Conservation (phyloP, 1,140 invertebrate species). For the Teleopsis dalmanni region DNA sequence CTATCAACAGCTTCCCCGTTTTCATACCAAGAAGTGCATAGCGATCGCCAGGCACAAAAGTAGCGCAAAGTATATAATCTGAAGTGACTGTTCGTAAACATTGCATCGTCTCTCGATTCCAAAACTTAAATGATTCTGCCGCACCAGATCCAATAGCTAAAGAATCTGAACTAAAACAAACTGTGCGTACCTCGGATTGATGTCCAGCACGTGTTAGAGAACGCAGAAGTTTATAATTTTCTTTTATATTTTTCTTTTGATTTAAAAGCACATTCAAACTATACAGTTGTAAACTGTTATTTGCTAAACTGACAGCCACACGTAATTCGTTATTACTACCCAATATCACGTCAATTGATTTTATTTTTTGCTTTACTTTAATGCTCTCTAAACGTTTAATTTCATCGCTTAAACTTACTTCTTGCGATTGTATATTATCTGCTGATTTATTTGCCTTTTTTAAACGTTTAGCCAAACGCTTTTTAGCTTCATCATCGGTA, state of each 20-base stretch:
- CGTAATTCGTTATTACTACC: constrained; percentile 62
- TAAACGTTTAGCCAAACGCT: constrained; percentile 62
- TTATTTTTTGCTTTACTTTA: constrained; percentile 60
- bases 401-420: constrained; percentile 58
- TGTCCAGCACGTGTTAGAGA: constrained; percentile 67
- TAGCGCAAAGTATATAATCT: constrained; percentile 62
- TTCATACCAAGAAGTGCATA: constrained; percentile 85
- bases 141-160: constrained; percentile 77
- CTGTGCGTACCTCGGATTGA: constrained; percentile 74
- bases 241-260: constrained; percentile 17
- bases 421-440: constrained; percentile 24
- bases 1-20: constrained; percentile 75
- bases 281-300: constrained; percentile 64
- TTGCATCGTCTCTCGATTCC: constrained; percentile 79
- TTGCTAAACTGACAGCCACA: constrained; percentile 55
- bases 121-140: constrained; percentile 82
- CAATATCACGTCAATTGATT: constrained; percentile 59
- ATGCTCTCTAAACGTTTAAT: constrained; percentile 61
- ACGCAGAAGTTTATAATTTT: constrained; percentile 42
- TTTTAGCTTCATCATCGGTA: constrained; percentile 62
- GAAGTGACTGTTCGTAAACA: constrained; percentile 73
- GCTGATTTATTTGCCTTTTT: constrained; percentile 53
- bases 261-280: constrained; percentile 50
- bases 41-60: constrained; percentile 86
- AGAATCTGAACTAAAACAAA: constrained; percentile 88